These are phyloP conservation scores for Griposia aprilina DNA, from an alignment of 2,888 invertebrate species.

Conservation along the genomic window DNA sequence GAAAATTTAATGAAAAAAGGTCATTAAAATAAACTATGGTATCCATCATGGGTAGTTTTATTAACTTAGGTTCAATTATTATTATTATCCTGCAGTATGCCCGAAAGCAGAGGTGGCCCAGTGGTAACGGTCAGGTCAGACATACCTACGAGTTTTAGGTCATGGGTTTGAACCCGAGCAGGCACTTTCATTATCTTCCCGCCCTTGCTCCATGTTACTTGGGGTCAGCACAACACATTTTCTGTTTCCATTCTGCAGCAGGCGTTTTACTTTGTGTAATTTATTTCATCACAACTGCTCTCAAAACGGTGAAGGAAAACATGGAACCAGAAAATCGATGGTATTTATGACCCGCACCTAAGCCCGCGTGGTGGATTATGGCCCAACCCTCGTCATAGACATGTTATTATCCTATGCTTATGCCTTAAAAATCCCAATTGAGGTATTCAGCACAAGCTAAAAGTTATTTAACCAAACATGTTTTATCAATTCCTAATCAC, in stretches of 20 bases:
- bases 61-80: too few relatives aligned
- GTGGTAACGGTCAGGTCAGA: not conserved
- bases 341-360: not conserved
- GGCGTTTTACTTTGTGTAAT: not conserved
- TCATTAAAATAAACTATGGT: too few relatives aligned
- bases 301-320: too few relatives aligned
- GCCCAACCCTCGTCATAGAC: not conserved
- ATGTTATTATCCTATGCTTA: not conserved
- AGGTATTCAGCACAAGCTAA: not conserved
- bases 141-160: not conserved
- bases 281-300: not conserved
- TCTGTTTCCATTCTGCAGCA: too few relatives aligned
- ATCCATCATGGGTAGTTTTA: too few relatives aligned
- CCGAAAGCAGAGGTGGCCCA: not conserved
- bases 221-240: too few relatives aligned
- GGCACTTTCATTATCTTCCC: too few relatives aligned
- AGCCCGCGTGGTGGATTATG: not conserved
- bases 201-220: too few relatives aligned
- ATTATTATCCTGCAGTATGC: too few relatives aligned
- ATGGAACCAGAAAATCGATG: not conserved
- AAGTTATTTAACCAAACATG: not conserved
- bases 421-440: not conserved
- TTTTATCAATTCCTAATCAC: not conserved
- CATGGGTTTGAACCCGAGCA: not conserved
- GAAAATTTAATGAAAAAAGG: too few relatives aligned